A percentile compares a stretch with the other conserved stretches of the same genome.
Evolutionary conservation across 2,113 vertebrate genomes (phyloP).

Genomic region (Donacobius atricapilla): DNA sequence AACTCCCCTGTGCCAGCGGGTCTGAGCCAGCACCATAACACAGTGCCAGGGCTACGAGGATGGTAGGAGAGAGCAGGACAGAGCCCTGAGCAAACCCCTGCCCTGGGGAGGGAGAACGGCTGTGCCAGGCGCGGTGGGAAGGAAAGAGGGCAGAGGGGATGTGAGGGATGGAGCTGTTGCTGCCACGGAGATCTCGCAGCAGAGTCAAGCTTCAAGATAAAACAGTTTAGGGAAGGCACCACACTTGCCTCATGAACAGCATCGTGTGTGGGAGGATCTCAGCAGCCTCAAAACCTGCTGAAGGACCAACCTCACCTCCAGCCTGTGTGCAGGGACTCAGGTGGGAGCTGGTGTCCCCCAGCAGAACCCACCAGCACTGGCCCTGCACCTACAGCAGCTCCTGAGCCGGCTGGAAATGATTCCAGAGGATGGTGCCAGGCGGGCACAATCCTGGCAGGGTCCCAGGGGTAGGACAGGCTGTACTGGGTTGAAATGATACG

Average conservation of each 20-base stretch:
- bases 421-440: neutral
- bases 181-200: neutral
- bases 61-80: too few species aligned
- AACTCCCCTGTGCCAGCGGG: neutral
- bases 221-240: neutral
- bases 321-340: neutral
- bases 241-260: fast-evolving
- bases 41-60: neutral
- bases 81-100: neutral
- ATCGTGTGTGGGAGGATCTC: neutral
- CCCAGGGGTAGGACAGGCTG: neutral
- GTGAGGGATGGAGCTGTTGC: neutral
- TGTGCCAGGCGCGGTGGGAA: neutral
- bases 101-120: neutral
- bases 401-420: neutral
- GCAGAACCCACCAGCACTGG: neutral
- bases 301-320: neutral
- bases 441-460: neutral
- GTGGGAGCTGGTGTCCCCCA: fast-evolving
- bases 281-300: neutral
- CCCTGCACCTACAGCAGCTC: neutral
- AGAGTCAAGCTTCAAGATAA: neutral
- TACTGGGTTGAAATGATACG: neutral
- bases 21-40: neutral
- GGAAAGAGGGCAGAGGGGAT: neutral